Conservation (phyloP, 1,140 invertebrate genomes). For the Heliconius hewitsoni region DNA sequence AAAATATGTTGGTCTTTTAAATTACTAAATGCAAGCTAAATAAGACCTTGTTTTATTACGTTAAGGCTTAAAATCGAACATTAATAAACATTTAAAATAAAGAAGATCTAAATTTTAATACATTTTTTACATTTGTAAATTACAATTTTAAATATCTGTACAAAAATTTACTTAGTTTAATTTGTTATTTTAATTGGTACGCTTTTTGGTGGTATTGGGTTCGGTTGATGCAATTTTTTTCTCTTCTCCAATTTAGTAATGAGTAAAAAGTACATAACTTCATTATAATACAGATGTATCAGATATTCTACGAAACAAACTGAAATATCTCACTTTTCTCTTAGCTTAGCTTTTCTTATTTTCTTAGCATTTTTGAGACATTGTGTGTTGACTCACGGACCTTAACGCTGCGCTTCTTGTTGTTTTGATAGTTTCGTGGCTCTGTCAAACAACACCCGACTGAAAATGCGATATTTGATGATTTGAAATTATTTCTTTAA, state of each 20-base stretch:
- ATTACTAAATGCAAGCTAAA: not conserved
- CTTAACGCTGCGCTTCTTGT: no score
- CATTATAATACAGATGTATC: no score
- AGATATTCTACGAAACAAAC: no score
- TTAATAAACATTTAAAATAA: not conserved
- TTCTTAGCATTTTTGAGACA: no score
- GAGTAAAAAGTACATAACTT: no score
- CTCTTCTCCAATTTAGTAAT: not conserved
- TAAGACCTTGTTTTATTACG: not conserved
- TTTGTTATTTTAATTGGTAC: constrained; percentile 13
- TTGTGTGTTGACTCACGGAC: no score
- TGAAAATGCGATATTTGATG: no score
- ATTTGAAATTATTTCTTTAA: no score
- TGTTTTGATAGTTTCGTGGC: no score
- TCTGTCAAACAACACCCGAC: no score
- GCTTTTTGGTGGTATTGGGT: not conserved
- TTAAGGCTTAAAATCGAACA: not conserved
- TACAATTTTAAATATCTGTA: constrained; percentile 3
- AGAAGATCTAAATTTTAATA: constrained; percentile 6
- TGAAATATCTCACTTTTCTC: no score
- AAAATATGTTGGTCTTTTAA: not conserved
- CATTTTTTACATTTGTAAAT: constrained; percentile 7
- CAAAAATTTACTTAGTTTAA: not conserved
- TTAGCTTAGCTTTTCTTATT: no score
- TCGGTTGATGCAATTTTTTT: not conserved